Conservation (phyloP, 2,888 invertebrate species). For the Platycheirus rosarum region DNA sequence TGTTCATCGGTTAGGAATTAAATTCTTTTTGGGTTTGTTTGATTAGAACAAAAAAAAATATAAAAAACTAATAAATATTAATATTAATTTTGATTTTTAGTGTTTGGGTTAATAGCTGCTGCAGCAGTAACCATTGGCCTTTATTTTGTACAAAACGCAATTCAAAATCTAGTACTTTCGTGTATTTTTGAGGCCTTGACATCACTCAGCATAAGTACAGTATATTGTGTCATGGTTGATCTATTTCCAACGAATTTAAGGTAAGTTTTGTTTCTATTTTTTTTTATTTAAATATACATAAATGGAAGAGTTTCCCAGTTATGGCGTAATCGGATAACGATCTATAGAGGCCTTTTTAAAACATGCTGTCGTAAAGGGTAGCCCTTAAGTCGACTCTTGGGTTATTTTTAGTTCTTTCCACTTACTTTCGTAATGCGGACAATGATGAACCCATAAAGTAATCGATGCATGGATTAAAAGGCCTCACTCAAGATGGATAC, state of each 20-base stretch:
- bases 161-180: constrained; percentile 88
- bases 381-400: too few relatives aligned
- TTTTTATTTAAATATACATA: constrained; percentile 80
- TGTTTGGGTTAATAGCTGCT: constrained; percentile 89
- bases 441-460: too few relatives aligned
- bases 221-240: constrained; percentile 92
- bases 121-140: constrained; percentile 89
- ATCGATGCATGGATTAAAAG: too few relatives aligned
- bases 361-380: too few relatives aligned
- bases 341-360: too few relatives aligned
- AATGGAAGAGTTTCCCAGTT: too few relatives aligned
- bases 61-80: constrained; percentile 80
- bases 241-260: constrained; percentile 92
- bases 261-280: constrained; percentile 81
- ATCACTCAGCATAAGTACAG: constrained; percentile 90
- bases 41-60: neutral
- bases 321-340: too few relatives aligned
- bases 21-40: constrained; percentile 89
- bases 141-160: constrained; percentile 88
- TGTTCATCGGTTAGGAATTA: constrained; percentile 90
- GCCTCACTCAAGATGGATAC: too few relatives aligned
- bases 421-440: too few relatives aligned
- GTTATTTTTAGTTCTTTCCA: too few relatives aligned
- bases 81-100: constrained; percentile 81
- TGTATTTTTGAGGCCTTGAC: constrained; percentile 91